phyloP scores from a whole-genome alignment of 2,113 vertebrate species.

The Lanius collurio region DNA sequence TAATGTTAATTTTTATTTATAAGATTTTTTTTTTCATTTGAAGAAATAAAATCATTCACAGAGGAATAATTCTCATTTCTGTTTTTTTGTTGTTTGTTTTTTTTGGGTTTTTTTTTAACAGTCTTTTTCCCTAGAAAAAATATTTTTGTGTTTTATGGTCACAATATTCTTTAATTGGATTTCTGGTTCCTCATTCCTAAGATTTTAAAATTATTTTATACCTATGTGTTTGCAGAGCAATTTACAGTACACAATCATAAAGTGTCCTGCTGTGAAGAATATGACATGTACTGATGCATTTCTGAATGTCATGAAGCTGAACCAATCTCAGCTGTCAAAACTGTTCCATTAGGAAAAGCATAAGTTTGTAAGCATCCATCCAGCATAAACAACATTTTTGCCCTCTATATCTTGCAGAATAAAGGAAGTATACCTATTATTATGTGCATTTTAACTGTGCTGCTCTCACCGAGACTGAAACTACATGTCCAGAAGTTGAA shows the following conservation, averaged over 20 bases:
- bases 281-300: background rate
- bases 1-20: background rate
- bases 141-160: background rate
- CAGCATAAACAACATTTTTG: background rate
- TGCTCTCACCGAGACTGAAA: background rate
- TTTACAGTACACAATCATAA: slow-evolving; percentile 24
- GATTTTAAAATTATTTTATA: slow-evolving; percentile 6
- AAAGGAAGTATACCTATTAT: background rate
- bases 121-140: background rate
- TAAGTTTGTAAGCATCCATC: background rate
- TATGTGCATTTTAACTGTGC: background rate
- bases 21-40: background rate
- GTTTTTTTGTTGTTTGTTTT: background rate
- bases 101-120: background rate
- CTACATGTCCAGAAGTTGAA: background rate
- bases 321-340: background rate
- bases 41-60: background rate
- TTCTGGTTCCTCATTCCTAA: slow-evolving; percentile 11
- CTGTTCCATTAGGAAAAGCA: background rate
- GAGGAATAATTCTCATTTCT: background rate
- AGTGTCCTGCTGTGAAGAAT: slow-evolving; percentile 2
- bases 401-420: background rate
- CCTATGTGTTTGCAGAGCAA: background rate
- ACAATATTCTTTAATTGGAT: slow-evolving; percentile 9
- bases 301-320: slow-evolving; percentile 34